phyloP scores from a whole-genome alignment of 2,113 vertebrate species.

The Microcebus tavaratra region DNA sequence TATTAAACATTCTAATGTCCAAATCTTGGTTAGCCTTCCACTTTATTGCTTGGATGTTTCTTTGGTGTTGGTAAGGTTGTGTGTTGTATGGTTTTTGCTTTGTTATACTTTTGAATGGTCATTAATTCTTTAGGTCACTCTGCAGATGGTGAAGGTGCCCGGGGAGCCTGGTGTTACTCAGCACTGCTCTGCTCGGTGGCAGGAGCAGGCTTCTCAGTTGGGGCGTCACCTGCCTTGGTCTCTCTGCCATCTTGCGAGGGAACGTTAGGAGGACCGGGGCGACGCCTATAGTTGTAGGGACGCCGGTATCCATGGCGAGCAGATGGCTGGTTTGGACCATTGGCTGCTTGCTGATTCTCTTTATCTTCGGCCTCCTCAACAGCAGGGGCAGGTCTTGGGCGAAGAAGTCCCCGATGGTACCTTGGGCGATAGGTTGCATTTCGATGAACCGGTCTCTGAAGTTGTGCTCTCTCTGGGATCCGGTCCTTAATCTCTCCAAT shows the following conservation, averaged over 20 bases:
- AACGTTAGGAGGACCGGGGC: constrained; percentile 83
- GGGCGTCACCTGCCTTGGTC: constrained; percentile 83
- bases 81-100: constrained; percentile 33
- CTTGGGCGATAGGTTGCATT: no score
- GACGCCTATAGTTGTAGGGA: constrained; percentile 86
- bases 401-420: constrained; percentile 79
- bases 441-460: not conserved
- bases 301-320: constrained; percentile 85
- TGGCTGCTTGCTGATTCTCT: constrained; percentile 85
- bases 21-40: constrained; percentile 74
- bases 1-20: constrained; percentile 71
- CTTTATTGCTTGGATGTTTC: constrained; percentile 85
- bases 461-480: no score
- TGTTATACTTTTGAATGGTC: constrained; percentile 55
- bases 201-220: constrained; percentile 84
- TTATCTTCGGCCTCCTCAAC: constrained; percentile 85
- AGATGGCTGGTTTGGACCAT: constrained; percentile 80
- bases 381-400: constrained; percentile 78
- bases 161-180: constrained; percentile 80
- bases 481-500: no score
- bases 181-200: constrained; percentile 83
- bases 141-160: constrained; percentile 79
- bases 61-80: constrained; percentile 84
- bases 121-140: constrained; percentile 78
- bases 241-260: constrained; percentile 85